Percentiles rank a stretch among this genome's conserved stretches.
phyloP scores from a whole-genome alignment of 2,113 vertebrate genomes.

The Haplochromis burtoni region DNA sequence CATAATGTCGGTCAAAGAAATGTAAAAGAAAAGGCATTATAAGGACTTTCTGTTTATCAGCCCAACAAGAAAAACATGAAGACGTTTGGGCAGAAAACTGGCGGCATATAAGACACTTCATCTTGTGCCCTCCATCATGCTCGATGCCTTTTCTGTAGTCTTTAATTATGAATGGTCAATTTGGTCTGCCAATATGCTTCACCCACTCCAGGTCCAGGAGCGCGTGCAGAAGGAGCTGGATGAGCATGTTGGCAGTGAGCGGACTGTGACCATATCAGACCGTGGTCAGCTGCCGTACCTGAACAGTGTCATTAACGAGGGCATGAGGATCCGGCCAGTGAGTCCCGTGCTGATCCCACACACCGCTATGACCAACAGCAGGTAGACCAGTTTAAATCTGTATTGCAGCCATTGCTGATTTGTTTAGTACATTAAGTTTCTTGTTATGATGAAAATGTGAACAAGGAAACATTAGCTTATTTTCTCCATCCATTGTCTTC shows the following conservation, averaged over 20 bases:
- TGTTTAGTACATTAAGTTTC: neutral
- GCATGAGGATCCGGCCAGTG: constrained; percentile 74
- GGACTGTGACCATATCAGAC: constrained; percentile 51
- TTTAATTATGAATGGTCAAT: neutral
- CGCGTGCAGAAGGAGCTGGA: constrained; percentile 70
- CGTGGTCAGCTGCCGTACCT: constrained; percentile 62
- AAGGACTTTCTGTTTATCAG: neutral
- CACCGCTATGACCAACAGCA: constrained; percentile 68
- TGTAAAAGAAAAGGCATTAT: neutral
- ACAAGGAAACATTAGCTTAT: neutral
- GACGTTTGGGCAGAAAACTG: neutral
- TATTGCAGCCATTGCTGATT: neutral
- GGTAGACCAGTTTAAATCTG: neutral
- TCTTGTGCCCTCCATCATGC: neutral
- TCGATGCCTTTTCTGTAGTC: fast-evolving
- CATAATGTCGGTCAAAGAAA: fast-evolving
- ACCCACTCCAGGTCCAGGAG: constrained; percentile 59
- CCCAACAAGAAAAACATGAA: neutral
- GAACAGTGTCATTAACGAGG: constrained; percentile 71
- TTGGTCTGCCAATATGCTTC: neutral
- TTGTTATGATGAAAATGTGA: neutral
- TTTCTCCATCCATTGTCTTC: neutral
- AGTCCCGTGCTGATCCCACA: constrained; percentile 74
- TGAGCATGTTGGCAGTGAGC: constrained; percentile 55
- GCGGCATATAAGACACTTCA: neutral